phyloP scores from a whole-genome alignment of 2,797 vertebrate genomes.

The Siniperca obscura region DNA sequence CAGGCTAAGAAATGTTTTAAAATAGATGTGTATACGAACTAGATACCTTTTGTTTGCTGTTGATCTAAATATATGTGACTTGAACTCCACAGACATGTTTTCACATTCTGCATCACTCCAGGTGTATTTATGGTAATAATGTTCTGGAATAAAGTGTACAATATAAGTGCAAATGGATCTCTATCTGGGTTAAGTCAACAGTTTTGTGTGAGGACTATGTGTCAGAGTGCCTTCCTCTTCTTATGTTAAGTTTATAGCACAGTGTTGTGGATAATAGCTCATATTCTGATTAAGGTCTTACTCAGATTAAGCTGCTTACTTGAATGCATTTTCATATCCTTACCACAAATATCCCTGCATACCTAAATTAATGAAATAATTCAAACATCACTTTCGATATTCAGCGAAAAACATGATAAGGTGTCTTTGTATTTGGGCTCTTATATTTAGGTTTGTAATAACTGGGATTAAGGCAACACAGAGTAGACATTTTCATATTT shows the following conservation, averaged over 20 bases:
- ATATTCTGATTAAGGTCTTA: conserved; percentile 31
- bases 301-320: conserved; percentile 52
- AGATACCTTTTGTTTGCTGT: not conserved
- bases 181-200: conserved; percentile 12
- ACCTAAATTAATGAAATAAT: conserved; percentile 22
- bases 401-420: not conserved
- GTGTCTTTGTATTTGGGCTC: not conserved
- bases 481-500: not conserved
- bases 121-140: conserved; percentile 43
- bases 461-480: not conserved
- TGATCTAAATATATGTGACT: conserved; percentile 21
- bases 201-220: not conserved
- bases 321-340: conserved; percentile 30
- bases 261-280: conserved; percentile 18
- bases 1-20: not conserved
- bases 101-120: conserved; percentile 12
- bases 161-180: conserved; percentile 27
- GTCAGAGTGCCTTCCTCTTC: not conserved
- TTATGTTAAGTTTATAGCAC: conserved; percentile 12
- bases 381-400: conserved; percentile 20
- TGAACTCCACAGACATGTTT: conserved; percentile 15
- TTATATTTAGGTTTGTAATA: conserved; percentile 6
- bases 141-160: conserved; percentile 8
- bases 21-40: conserved; percentile 15
- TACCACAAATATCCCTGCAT: conserved; percentile 24